phyloP scores from a whole-genome alignment of 2,888 invertebrate genomes.

The Rotaria macrura region DNA sequence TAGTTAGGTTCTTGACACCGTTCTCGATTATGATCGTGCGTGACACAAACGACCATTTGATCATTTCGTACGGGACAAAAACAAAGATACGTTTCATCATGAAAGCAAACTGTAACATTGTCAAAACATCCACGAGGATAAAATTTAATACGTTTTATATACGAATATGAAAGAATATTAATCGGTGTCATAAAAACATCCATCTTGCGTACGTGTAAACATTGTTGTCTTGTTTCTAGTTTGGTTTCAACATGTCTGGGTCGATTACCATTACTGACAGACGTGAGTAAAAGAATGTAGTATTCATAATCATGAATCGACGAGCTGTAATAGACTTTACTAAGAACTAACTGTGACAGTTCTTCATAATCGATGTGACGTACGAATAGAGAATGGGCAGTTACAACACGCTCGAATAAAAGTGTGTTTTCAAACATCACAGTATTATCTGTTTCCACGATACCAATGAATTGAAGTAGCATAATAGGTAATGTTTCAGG shows the following conservation, averaged over 20 bases:
- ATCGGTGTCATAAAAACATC: not conserved
- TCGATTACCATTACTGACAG: no score
- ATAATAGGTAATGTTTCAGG: not conserved
- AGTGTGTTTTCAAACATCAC: not conserved
- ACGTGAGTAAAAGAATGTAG: not conserved
- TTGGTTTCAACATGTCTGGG: not conserved
- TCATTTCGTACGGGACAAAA: not conserved
- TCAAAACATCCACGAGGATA: not conserved
- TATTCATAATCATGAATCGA: not conserved
- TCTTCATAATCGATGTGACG: not conserved
- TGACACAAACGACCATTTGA: not conserved
- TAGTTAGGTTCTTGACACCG: not conserved
- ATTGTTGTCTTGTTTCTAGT: not conserved
- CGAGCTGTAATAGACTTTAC: not conserved
- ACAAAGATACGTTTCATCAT: not conserved
- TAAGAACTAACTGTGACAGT: not conserved
- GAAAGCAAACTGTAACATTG: not conserved
- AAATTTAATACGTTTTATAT: not conserved
- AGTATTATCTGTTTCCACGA: not conserved
- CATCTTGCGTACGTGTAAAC: not conserved
- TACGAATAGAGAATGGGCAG: not conserved
- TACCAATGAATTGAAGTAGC: not conserved
- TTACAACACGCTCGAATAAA: not conserved
- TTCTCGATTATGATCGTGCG: not conserved
- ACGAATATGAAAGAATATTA: not conserved